Evolutionary conservation across 1,140 invertebrate genomes (phyloP).

Genomic region (Drosophila ercepeae): DNA sequence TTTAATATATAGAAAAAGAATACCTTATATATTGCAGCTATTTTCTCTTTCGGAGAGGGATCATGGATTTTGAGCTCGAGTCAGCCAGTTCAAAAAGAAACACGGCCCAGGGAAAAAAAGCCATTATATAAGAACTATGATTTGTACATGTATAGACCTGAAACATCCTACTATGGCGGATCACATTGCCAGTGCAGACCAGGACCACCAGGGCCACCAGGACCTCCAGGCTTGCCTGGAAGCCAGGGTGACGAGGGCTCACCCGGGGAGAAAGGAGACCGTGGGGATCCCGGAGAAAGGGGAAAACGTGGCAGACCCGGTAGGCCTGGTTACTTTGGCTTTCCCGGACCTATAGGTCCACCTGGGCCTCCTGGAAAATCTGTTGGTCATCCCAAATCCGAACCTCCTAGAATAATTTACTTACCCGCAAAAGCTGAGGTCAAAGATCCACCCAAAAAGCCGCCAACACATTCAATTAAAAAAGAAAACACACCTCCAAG

Average conservation of each 20-base stretch:
- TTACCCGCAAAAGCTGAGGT: constrained; percentile 5
- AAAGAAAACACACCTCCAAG: not conserved
- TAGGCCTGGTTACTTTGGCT: constrained; percentile 9
- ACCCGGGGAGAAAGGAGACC: constrained; percentile 21
- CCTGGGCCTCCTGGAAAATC: constrained; percentile 2
- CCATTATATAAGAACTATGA: not conserved
- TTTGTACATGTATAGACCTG: constrained; percentile 23
- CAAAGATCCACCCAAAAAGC: not conserved
- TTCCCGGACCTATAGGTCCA: constrained; percentile 25
- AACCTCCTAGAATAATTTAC: constrained; percentile 11
- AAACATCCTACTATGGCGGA: constrained; percentile 1
- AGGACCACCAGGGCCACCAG: constrained; percentile 30
- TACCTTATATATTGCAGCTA: constrained; percentile 2
- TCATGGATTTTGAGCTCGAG: constrained; percentile 15
- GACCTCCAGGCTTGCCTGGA: constrained; percentile 19
- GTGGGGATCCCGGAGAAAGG: constrained; percentile 16
- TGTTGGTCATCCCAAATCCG: not conserved
- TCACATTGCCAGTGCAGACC: constrained; percentile 23
- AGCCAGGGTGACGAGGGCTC: constrained; percentile 17
- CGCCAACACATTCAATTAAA: not conserved
- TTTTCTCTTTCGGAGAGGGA: constrained; percentile 14
- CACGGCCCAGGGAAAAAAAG: constrained; percentile 1
- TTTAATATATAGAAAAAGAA: too few species aligned
- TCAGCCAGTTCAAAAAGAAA: not conserved
- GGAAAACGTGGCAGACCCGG: constrained; percentile 23